Conservation (phyloP, 2,888 invertebrate genomes). For the Napeogenes sylphis region DNA sequence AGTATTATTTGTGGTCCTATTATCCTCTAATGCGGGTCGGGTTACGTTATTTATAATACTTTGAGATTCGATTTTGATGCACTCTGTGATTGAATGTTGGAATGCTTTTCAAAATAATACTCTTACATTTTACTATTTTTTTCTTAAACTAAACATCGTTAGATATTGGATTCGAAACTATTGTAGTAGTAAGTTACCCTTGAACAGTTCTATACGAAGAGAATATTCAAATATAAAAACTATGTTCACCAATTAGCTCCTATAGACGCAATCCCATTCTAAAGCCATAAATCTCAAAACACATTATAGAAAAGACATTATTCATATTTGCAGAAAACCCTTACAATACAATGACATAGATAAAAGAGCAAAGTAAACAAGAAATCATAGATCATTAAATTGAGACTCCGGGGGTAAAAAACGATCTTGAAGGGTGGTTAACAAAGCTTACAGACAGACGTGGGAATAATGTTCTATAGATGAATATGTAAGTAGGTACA, state of each 20-base stretch:
- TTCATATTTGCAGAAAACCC: constrained; percentile 63
- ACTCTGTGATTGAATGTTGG: constrained; percentile 26
- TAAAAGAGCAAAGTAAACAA: constrained; percentile 69
- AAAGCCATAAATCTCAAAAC: constrained; percentile 45
- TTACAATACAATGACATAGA: constrained; percentile 55
- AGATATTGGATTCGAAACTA: too few species aligned
- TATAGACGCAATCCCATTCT: constrained; percentile 17
- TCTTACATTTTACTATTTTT: too few species aligned
- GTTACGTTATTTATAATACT: constrained; percentile 59
- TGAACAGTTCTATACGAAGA: too few species aligned
- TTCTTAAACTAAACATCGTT: too few species aligned
- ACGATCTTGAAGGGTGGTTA: constrained; percentile 17
- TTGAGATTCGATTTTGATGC: constrained; percentile 31
- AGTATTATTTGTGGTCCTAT: constrained; percentile 39
- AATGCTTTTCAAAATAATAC: constrained; percentile 1
- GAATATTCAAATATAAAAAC: constrained; percentile 35
- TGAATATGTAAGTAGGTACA: not conserved
- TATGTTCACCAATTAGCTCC: constrained; percentile 48
- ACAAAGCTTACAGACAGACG: constrained; percentile 16
- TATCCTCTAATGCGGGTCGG: constrained; percentile 65
- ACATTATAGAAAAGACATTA: constrained; percentile 55
- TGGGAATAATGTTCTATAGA: constrained; percentile 14
- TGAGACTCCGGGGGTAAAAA: constrained; percentile 45
- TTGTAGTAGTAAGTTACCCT: too few species aligned
- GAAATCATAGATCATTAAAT: constrained; percentile 63